Evolutionary conservation across 2,797 vertebrate species (phyloP).

Genomic region (Muraenolepis orangiensis): DNA sequence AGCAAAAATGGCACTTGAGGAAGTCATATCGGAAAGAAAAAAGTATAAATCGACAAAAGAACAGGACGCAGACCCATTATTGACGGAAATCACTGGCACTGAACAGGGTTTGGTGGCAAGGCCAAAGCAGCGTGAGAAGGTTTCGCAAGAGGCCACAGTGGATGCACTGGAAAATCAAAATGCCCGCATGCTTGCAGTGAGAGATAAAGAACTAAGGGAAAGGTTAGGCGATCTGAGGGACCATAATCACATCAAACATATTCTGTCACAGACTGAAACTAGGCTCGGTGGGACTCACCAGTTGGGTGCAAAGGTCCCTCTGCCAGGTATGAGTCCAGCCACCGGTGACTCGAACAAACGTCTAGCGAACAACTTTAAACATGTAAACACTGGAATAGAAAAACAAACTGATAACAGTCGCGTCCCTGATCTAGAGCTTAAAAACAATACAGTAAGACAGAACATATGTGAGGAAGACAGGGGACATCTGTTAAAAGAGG

Average conservation of each 20-base stretch:
- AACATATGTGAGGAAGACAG: conserved; percentile 33
- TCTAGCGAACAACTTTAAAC: conserved; percentile 25
- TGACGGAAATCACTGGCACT: conserved; percentile 25
- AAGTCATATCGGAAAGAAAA: conserved; percentile 69
- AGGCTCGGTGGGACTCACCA: conserved; percentile 40
- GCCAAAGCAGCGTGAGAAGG: conserved; percentile 31
- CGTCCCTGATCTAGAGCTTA: conserved; percentile 12
- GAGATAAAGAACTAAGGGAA: conserved; percentile 50
- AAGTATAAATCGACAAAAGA: conserved; percentile 37
- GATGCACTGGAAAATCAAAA: conserved; percentile 35
- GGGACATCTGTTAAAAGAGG: conserved; percentile 20
- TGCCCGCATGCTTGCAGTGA: conserved; percentile 5
- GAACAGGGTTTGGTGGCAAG: conserved; percentile 25
- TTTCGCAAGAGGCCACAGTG: conserved; percentile 4
- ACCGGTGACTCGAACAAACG: conserved; percentile 27
- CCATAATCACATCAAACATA: conserved; percentile 56
- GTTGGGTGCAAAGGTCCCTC: conserved; percentile 34
- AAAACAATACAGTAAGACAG: conserved; percentile 24
- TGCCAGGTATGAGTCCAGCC: conserved; percentile 37
- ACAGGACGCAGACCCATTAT: conserved; percentile 19
- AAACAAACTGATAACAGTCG: conserved; percentile 15
- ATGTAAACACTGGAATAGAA: conserved; percentile 18
- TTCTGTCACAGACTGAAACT: conserved; percentile 58
- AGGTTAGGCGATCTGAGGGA: conserved; percentile 57
- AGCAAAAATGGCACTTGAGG: conserved; percentile 73